Conservation (phyloP, 2,797 vertebrate species). For the Myiotriccus ornatus region DNA sequence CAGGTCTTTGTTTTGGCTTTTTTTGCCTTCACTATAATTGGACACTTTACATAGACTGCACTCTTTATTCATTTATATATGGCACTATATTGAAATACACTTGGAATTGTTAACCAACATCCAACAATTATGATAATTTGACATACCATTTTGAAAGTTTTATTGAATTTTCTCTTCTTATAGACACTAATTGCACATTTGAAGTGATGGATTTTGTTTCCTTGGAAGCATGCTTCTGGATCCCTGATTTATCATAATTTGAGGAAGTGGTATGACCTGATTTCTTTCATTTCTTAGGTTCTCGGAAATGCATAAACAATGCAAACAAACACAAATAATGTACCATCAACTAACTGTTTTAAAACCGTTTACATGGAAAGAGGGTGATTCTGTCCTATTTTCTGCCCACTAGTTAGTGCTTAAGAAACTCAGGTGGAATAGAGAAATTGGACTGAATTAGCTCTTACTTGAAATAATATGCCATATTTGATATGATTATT, state of each 20-base stretch:
- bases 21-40: not conserved
- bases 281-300: constrained; percentile 15
- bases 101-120: constrained; percentile 41
- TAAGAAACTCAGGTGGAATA: not conserved
- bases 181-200: constrained; percentile 45
- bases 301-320: constrained; percentile 1
- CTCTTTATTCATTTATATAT: constrained; percentile 4
- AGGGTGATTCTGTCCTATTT: not conserved
- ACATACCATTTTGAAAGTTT: constrained; percentile 41
- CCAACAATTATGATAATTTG: constrained; percentile 51
- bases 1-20: not conserved
- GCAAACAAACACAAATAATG: constrained; percentile 40
- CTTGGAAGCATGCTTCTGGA: constrained; percentile 13
- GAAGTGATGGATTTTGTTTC: constrained; percentile 49
- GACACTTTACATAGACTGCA: not conserved
- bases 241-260: constrained; percentile 36
- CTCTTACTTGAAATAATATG: not conserved
- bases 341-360: constrained; percentile 6
- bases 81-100: constrained; percentile 25
- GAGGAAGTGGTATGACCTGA: constrained; percentile 12
- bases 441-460: not conserved
- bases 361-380: not conserved
- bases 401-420: not conserved
- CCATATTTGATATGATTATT: not conserved
- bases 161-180: constrained; percentile 58